Conservation (phyloP, 1,140 invertebrate species). For the Drosophila busckii region DNA sequence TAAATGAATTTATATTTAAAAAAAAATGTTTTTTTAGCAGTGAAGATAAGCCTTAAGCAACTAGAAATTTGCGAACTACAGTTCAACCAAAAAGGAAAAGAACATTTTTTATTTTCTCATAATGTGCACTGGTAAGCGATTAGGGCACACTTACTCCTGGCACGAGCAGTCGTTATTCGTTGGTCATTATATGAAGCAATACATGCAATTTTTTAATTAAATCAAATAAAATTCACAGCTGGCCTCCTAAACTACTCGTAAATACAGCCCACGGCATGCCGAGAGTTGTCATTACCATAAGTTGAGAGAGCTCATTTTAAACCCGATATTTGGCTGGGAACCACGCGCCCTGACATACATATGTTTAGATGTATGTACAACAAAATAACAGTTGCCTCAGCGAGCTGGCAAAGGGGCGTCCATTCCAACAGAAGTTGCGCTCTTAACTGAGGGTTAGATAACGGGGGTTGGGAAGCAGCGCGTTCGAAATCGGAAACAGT, state of each 20-base stretch:
- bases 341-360: constrained; percentile 46
- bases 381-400: constrained; percentile 70
- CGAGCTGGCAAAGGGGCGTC: constrained; percentile 48
- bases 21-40: too few relatives aligned
- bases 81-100: too few relatives aligned
- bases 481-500: constrained; percentile 63
- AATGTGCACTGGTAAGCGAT: too few relatives aligned
- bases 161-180: constrained; percentile 20
- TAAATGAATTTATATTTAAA: too few relatives aligned
- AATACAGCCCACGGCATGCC: constrained; percentile 36
- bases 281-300: constrained; percentile 56
- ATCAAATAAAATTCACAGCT: constrained; percentile 74
- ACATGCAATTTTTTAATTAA: constrained; percentile 57
- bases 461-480: constrained; percentile 16
- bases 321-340: constrained; percentile 49
- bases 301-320: constrained; percentile 22
- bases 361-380: constrained; percentile 44
- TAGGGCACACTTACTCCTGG: background rate
- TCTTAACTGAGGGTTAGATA: constrained; percentile 63
- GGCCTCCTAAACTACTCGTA: constrained; percentile 44
- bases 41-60: too few relatives aligned
- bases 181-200: constrained; percentile 46
- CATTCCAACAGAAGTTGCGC: constrained; percentile 11
- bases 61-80: too few relatives aligned
- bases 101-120: too few relatives aligned